Evolutionary conservation across 2,888 invertebrate species (phyloP), one percentile per base, ranked within the genome.

Genomic region (Troglohyphantes excavatus): DNA sequence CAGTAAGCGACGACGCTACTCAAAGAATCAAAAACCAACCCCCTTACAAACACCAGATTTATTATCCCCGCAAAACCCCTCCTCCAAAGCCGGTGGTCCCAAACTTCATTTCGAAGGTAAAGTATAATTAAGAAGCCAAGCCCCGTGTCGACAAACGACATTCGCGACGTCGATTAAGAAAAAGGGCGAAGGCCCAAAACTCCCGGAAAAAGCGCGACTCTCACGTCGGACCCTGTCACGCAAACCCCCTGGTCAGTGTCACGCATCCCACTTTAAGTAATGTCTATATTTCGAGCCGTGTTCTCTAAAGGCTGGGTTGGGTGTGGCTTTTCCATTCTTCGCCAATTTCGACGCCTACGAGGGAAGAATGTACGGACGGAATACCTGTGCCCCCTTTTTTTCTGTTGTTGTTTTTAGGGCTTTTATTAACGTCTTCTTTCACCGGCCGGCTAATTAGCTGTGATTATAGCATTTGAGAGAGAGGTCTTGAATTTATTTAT

Each of bases 221-320:
- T 72, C 67, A 43, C 43, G 59, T 39, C 61, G 72, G 43, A n/a
- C 53, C 53, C 53, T 65, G 73, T 67, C 88, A 88, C 82, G 88
- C 88, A 33, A 81, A 9, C 53, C 19, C 53, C 23, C 81, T 75
- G 65, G 79, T 65, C 72, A 59, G 19, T 81, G 79, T 87, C 88
- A 88, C 88, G 88, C 82, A 88, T 73, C 59, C 76, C 88, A 82
- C 82, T 82, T 88, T 88, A 67, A 23, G 81, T 88, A 88, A 88
- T 88, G 82, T 82, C 88, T 88, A 88, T 88, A 88, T 88, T 88
- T 88, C 88, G 65, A n/a, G 2, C 17, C 17, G 9, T 9, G 53
- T n/a, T n/a, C 17, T 39, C 39, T n/a, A n/a, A 17, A 53, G 53
- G 53, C 13, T 5, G n/a, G 53, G n/a, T 53, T 53, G 53, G 53